These are phyloP conservation scores for Myotis findleyi DNA, from an alignment of 2,797 vertebrate genomes.

Conservation along the genomic window DNA sequence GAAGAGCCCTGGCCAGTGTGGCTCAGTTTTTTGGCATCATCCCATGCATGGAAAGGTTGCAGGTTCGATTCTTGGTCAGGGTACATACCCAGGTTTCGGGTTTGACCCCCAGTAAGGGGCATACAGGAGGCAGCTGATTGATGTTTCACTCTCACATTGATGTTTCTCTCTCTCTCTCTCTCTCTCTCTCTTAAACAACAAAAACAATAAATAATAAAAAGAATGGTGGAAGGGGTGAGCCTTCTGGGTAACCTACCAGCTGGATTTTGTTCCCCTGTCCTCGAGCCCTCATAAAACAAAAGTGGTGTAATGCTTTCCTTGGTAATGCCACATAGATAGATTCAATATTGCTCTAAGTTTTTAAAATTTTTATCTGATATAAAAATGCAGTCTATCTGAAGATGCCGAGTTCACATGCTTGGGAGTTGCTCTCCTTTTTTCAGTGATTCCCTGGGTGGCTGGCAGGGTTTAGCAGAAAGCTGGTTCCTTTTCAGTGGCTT, in stretches of 20 bases:
- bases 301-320: not conserved
- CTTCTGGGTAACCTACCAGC: not conserved
- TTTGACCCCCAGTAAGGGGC: no score
- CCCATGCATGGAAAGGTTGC: no score
- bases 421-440: not conserved
- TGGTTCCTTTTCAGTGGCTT: not conserved
- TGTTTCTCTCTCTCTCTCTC: no score
- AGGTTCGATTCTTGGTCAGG: no score
- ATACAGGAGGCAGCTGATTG: no score
- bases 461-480: not conserved
- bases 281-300: not conserved
- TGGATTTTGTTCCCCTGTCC: not conserved
- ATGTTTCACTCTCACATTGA: no score
- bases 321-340: not conserved
- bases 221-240: fast-evolving
- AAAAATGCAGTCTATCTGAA: not conserved
- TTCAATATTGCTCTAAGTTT: not conserved
- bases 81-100: no score
- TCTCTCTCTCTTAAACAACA: no score
- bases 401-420: not conserved
- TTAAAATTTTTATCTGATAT: not conserved
- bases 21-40: no score
- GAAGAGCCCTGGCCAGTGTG: no score
- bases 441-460: not conserved
- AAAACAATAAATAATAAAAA: not conserved